These are phyloP conservation scores for Pachypeltis micranthus DNA, from an alignment of 1,140 invertebrate species.

Conservation along the genomic window DNA sequence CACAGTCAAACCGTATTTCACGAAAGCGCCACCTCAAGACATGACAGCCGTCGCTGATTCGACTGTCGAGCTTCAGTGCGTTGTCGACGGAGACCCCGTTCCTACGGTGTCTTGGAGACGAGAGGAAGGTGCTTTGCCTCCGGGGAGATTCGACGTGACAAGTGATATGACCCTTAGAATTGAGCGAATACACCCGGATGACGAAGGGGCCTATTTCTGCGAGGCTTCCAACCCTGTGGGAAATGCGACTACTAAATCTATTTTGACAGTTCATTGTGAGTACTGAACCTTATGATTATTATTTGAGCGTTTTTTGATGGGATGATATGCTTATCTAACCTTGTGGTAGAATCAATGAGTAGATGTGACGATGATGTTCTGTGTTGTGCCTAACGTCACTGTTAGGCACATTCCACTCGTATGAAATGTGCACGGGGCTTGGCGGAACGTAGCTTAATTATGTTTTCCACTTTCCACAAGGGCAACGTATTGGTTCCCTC, in stretches of 20 bases:
- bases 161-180: constrained; percentile 66
- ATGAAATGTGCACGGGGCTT: too few relatives aligned
- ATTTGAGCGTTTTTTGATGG: too few relatives aligned
- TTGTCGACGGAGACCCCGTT: constrained; percentile 78
- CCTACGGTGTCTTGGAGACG: constrained; percentile 81
- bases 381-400: too few relatives aligned
- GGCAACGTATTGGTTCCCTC: too few relatives aligned
- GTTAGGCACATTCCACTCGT: too few relatives aligned
- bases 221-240: constrained; percentile 69
- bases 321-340: too few relatives aligned
- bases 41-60: constrained; percentile 67
- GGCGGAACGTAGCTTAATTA: too few relatives aligned
- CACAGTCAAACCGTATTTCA: constrained; percentile 78
- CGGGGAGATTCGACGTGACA: constrained; percentile 56
- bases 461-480: too few relatives aligned
- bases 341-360: too few relatives aligned
- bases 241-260: constrained; percentile 56
- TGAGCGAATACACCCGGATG: constrained; percentile 55
- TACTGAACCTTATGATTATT: too few relatives aligned
- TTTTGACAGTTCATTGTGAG: constrained; percentile 65
- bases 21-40: constrained; percentile 74
- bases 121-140: constrained; percentile 71
- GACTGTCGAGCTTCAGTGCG: constrained; percentile 74
- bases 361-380: too few relatives aligned
- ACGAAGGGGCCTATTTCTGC: constrained; percentile 73